Base-by-base conservation (phyloP, 1,140 invertebrate species). In the Meloidogyne hapla region DNA sequence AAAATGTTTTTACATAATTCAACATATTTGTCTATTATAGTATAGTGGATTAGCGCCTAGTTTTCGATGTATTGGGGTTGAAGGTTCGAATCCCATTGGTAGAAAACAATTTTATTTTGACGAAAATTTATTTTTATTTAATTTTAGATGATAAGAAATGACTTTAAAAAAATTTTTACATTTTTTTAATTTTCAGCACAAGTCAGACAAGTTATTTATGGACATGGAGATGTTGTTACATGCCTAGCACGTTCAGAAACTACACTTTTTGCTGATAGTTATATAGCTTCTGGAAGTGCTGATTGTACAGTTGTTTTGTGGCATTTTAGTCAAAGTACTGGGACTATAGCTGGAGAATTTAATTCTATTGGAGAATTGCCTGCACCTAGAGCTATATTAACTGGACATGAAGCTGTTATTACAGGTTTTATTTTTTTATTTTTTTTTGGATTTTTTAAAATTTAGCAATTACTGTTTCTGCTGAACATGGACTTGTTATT, bases 141-240 rank as follows among this genome's bases (percentile, higher is more conserved):
- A n/a, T n/a, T n/a, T n/a, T n/a, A n/a, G n/a, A n/a, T n/a, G n/a
- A n/a, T n/a, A n/a, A n/a, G n/a, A n/a, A n/a, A n/a, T n/a, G n/a
- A n/a, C n/a, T n/a, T n/a, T n/a, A n/a, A n/a, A n/a, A n/a, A n/a
- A n/a, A n/a, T n/a, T n/a, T n/a, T n/a, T n/a, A n/a, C n/a, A n/a
- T 10, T 48, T 25, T 9, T 68, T 10, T 8, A 25, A 38, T 63
- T 87, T 90, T 18, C 88, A 94, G 96, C 94, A 8, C 96, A 96
- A 91, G 95, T 98, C 85, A 92, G 94, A 13, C 96, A 99, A 89
- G 96, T 98, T 80, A 92, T 99, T 23, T 99, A 96, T 89, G 96
- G 96, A 0, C 97, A 99, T 88, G 98, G 96, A 89, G 96, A 95
- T 76, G 93, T 99, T 18, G 96, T 99, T 64, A 99, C 96, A 1